These are phyloP conservation scores for Rhaphigaster nebulosa DNA, from an alignment of 2,888 invertebrate species.

Conservation along the genomic window DNA sequence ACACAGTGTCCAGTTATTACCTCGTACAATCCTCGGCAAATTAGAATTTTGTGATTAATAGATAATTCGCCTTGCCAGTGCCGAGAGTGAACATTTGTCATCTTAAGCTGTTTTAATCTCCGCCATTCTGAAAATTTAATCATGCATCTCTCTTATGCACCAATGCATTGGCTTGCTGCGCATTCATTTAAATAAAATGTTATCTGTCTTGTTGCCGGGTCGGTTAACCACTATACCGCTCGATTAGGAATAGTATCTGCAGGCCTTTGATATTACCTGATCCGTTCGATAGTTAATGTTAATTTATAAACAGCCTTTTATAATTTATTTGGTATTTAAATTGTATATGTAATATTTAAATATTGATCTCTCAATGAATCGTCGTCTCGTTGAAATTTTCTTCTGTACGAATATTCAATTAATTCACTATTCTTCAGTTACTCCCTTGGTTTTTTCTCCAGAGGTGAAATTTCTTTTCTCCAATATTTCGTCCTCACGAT, in stretches of 20 bases:
- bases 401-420: no score
- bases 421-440: no score
- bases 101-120: conserved; percentile 31
- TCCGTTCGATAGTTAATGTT: not conserved
- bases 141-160: conserved; percentile 17
- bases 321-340: no score
- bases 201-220: not conserved
- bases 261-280: not conserved
- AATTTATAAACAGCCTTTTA: no score
- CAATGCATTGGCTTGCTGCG: not conserved
- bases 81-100: not conserved
- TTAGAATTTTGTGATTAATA: conserved; percentile 46
- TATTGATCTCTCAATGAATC: no score
- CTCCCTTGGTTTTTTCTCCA: no score
- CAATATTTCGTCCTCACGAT: no score
- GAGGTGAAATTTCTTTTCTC: no score
- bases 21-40: not conserved
- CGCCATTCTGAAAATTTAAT: conserved; percentile 30
- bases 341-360: no score
- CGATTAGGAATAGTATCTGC: not conserved
- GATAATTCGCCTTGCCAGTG: not conserved
- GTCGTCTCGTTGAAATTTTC: no score
- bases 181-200: conserved; percentile 35
- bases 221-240: not conserved
- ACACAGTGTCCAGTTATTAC: conserved; percentile 9